Evolutionary conservation across 2,113 vertebrate species (phyloP).

Genomic region (Eudorcas thomsonii): DNA sequence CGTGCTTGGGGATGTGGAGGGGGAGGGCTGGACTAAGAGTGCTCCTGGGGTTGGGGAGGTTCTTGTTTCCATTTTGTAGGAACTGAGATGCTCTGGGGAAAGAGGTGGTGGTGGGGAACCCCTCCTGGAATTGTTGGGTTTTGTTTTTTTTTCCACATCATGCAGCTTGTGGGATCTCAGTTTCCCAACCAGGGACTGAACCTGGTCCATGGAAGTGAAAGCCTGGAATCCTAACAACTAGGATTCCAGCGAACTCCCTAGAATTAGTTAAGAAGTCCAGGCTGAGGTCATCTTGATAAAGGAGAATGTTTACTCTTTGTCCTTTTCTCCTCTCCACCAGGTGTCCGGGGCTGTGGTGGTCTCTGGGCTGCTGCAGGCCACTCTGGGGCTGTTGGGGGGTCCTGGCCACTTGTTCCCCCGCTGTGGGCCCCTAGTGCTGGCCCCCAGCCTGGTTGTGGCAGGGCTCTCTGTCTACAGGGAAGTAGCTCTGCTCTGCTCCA

Average conservation of each 20-base stretch:
- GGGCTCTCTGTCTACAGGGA: constrained; percentile 87
- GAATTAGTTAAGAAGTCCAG: neutral
- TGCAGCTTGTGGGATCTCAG: neutral
- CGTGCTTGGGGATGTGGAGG: neutral
- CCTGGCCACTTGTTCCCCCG: constrained; percentile 73
- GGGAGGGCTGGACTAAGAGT: neutral
- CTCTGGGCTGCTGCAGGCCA: constrained; percentile 83
- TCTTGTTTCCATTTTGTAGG: neutral
- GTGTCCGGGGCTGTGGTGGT: constrained; percentile 85
- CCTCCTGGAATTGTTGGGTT: neutral
- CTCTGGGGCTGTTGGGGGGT: constrained; percentile 79
- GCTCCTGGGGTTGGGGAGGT: neutral
- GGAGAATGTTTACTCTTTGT: neutral
- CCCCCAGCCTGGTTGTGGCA: constrained; percentile 86
- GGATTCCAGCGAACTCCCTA: neutral
- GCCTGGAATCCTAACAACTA: neutral
- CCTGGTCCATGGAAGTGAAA: neutral
- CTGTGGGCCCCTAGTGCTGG: constrained; percentile 88
- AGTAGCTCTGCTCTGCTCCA: constrained; percentile 86
- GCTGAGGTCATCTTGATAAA: neutral
- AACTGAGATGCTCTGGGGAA: neutral
- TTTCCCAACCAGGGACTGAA: neutral
- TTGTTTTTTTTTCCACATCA: neutral
- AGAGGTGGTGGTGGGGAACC: neutral
- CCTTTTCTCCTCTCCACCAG: constrained; percentile 53